Percentiles rank a stretch among this genome's conserved stretches.
phyloP scores from a whole-genome alignment of 2,113 vertebrate species.

The Scalopus aquaticus region DNA sequence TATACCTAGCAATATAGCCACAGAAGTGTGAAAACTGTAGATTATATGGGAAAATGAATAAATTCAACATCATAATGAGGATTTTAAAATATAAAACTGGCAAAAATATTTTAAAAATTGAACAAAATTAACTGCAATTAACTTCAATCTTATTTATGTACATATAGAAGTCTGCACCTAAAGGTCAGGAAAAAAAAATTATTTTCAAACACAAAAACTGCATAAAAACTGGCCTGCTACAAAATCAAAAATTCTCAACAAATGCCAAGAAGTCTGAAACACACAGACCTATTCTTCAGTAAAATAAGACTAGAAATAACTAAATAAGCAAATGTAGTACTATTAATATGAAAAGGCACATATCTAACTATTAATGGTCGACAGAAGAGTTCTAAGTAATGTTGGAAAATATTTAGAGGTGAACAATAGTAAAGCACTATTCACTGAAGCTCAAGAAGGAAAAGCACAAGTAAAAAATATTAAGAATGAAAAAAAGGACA shows the following conservation, averaged over 20 bases:
- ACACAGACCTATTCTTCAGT: neutral
- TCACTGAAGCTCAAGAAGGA: too few species aligned
- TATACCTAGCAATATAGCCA: neutral
- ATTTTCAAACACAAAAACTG: neutral
- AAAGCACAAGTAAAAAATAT: too few species aligned
- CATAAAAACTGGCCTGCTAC: neutral
- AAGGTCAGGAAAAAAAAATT: neutral
- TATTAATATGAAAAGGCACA: neutral
- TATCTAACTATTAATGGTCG: neutral
- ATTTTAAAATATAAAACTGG: neutral
- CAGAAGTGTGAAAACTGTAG: neutral
- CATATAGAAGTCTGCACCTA: neutral
- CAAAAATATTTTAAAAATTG: neutral
- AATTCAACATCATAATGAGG: neutral
- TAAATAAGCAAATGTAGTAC: neutral
- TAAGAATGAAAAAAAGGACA: neutral
- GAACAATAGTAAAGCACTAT: neutral
- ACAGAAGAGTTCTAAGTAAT: neutral
- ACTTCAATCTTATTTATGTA: neutral
- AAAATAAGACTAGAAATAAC: neutral
- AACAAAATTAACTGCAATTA: too few species aligned
- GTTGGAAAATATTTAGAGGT: slow-evolving; percentile 18
- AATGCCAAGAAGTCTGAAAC: neutral
- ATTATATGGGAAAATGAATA: neutral
- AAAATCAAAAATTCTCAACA: neutral